Base-by-base conservation (phyloP, 2,797 vertebrate genomes). In the Coregonus ussuriensis region DNA sequence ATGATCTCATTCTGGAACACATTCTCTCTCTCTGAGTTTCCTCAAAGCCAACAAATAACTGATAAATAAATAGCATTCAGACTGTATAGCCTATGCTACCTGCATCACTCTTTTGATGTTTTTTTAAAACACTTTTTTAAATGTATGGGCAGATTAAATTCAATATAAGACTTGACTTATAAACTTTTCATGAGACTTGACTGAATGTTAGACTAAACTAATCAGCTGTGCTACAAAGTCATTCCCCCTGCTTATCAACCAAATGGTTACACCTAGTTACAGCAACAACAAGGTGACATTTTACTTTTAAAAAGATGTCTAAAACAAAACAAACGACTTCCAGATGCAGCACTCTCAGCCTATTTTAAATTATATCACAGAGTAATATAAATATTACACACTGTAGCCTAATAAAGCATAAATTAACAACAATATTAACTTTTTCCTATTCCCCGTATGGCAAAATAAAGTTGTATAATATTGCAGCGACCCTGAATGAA, bases 1-100 rank as follows among this genome's bases (percentile, higher is more conserved):
- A 80, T 93, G 92, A 93, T 83, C 88, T 93, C 91, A 93, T 84
- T 74, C 35, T 0, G 33, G 18, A 89, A 85, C 79, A 82, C 85
- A 86, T 90, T 87, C 89, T 90, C 84, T 79, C 70, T 79, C 18
- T 18, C 21, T n/a, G 80, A 73, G 84, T 74, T 86, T 87, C 85
- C 84, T 85, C 83, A 79, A 75, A 81, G 25, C 25, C 25, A 25
- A 25, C 25, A 25, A 25, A 25, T 25, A 25, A 25, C 25, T 37
- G 35, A 37, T 37, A 37, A 37, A 37, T 37, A 37, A 25, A 25
- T 1, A 25, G 25, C 25, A 25, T 77, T 72, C 70, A 83, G 81
- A 81, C 72, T 83, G 47, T 77, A 74, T 35, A 80, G 70, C 77
- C 18, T 56, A 14, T 54, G 52, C 52, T 15, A 53, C 1, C 3